These are phyloP conservation scores for Octodonta nipae DNA, from an alignment of 2,888 invertebrate species.

Conservation along the genomic window DNA sequence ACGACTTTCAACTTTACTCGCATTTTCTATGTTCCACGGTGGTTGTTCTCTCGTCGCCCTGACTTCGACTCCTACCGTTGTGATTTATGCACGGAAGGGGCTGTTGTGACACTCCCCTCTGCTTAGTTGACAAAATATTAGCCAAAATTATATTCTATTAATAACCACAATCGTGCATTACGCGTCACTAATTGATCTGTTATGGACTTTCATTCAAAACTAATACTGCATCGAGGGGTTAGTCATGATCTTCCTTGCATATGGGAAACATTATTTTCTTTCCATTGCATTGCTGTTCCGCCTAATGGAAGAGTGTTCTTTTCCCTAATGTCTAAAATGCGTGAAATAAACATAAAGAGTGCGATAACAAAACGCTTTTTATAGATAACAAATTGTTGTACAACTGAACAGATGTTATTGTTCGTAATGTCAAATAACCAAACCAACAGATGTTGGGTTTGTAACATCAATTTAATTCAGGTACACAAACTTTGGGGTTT, in stretches of 20 bases:
- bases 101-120: conserved; percentile 26
- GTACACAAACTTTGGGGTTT: too few species aligned
- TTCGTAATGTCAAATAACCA: conserved; percentile 5
- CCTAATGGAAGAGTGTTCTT: conserved; percentile 6
- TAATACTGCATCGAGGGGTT: conserved; percentile 10
- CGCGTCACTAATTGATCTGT: conserved; percentile 27
- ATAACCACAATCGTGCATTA: conserved; percentile 26
- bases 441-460: background rate
- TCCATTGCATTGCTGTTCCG: conserved; percentile 10
- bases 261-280: conserved; percentile 18
- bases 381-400: conserved; percentile 9
- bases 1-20: conserved; percentile 21
- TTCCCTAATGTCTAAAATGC: conserved; percentile 7
- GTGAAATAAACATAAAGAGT: conserved; percentile 20
- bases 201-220: conserved; percentile 12
- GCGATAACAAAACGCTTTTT: conserved; percentile 14
- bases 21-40: conserved; percentile 12
- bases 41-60: too few species aligned
- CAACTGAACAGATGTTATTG: conserved; percentile 8
- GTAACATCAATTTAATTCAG: background rate
- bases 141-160: conserved; percentile 26
- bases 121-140: conserved; percentile 29
- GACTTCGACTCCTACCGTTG: conserved; percentile 4
- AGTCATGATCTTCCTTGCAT: conserved; percentile 15
- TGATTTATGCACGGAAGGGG: conserved; percentile 25